Evolutionary conservation across 2,797 vertebrate species (phyloP), one percentile per base, ranked within the genome.

Genomic region (Euthynnus affinis): DNA sequence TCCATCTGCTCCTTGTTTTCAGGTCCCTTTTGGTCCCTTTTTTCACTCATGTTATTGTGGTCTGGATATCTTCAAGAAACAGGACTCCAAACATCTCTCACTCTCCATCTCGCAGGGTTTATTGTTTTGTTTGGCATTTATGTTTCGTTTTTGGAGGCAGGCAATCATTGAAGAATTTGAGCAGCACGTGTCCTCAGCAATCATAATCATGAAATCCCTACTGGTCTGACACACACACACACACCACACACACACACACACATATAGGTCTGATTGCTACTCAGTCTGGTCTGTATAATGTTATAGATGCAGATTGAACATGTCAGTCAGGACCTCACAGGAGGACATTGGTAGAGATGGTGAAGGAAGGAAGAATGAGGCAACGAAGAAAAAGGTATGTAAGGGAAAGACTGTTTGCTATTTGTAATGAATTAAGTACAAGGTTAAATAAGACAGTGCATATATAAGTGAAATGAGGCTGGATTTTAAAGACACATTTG

Each of bases 1-100:
- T 85, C 88, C 91, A 91, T 93, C 90, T 93, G 92, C 85, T 92
- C 82, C 88, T 83, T 89, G 91, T 93, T 92, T 91, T 88, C 74
- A 64, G 74, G 91, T 91, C 87, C 83, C 81, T 74, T 86, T 87
- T 72, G 86, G 89, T 91, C 89, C 70, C 83, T 87, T 91, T 49
- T 49, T 88, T 80, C 83, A 70, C 80, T 87, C 76, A 63, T 82
- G 88, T 91, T 87, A 74, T 89, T 90, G 89, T 58, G 90, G 86
- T 90, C 92, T 94, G 92, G 90, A 92, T 87, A 90, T 81, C 87
- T 91, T 94, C 91, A 93, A 84, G 86, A 80, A 91, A 82, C 78
- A 83, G 60, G 76, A 76, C 76, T 84, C 74, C 1, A 22, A 74
- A 78, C 78, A 58, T 81, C 67, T 53, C 68, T 60, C 62, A 53